phyloP scores from a whole-genome alignment of 2,888 invertebrate species.

The Idaea straminata region DNA sequence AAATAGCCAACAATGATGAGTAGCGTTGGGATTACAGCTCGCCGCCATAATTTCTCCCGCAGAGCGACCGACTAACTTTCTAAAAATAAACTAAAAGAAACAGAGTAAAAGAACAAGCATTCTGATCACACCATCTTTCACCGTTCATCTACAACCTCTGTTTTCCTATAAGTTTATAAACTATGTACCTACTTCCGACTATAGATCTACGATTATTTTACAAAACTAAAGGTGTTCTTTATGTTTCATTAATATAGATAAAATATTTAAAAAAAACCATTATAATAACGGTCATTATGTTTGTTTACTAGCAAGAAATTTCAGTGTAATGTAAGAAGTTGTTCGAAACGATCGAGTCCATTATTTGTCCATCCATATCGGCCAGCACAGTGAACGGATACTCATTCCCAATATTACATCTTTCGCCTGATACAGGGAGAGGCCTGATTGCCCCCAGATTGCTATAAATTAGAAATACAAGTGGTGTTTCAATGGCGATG shows the following conservation, averaged over 20 bases:
- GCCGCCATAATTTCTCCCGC: conserved; percentile 73
- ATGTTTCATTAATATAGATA: not conserved
- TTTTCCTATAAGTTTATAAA: conserved; percentile 42
- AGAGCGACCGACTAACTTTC: conserved; percentile 75
- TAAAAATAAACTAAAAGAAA: conserved; percentile 72
- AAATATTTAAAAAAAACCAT: conserved; percentile 31
- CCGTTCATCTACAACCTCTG: conserved; percentile 66
- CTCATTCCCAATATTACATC: conserved; percentile 66
- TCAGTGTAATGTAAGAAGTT: conserved; percentile 41
- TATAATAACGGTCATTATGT: conserved; percentile 33
- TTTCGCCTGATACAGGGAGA: conserved; percentile 65
- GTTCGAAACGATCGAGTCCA: conserved; percentile 35
- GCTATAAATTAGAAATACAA: conserved; percentile 76
- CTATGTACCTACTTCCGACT: conserved; percentile 20
- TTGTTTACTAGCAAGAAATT: conserved; percentile 34
- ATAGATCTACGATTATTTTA: conserved; percentile 18
- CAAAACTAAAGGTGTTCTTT: conserved; percentile 18
- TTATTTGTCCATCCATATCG: conserved; percentile 52
- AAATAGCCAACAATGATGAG: conserved; percentile 64
- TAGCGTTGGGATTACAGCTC: conserved; percentile 61
- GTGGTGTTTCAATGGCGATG: conserved; percentile 66
- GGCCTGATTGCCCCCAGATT: conserved; percentile 72
- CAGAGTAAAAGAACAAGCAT: conserved; percentile 72
- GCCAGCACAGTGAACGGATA: conserved; percentile 61
- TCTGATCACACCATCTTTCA: conserved; percentile 75